Percentiles rank a stretch among this genome's conserved stretches.
Evolutionary conservation across 2,113 vertebrate genomes (phyloP).

Genomic region (Patagioenas fasciata): DNA sequence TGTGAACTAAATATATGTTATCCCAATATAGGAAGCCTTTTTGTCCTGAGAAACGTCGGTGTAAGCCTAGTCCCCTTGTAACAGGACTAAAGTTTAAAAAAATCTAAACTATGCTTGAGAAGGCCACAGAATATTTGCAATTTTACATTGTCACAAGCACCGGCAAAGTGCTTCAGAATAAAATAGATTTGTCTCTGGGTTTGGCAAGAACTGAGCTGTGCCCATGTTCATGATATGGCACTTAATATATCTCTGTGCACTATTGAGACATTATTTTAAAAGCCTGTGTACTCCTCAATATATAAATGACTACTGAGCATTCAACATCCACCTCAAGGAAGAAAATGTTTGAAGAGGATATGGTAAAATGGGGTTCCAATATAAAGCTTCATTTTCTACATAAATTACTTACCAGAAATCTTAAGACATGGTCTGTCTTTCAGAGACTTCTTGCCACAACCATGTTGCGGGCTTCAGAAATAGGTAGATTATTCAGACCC

Average conservation of each 20-base stretch:
- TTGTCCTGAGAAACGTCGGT: neutral
- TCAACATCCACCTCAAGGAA: neutral
- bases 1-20: neutral
- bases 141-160: neutral
- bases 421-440: neutral
- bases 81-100: neutral
- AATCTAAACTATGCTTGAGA: neutral
- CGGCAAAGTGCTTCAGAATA: neutral
- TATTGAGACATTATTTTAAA: neutral
- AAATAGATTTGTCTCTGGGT: neutral
- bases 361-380: neutral
- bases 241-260: neutral
- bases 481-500: neutral
- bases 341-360: neutral
- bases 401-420: neutral
- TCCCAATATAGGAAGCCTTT: neutral
- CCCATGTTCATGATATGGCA: neutral
- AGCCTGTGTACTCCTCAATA: neutral
- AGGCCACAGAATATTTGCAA: neutral
- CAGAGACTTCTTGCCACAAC: neutral
- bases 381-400: neutral
- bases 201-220: neutral
- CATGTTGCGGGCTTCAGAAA: neutral
- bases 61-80: neutral
- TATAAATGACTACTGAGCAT: neutral